Evolutionary conservation across 2,888 invertebrate species (phyloP), one percentile per base, ranked within the genome.

Genomic region (Diogma glabrata): DNA sequence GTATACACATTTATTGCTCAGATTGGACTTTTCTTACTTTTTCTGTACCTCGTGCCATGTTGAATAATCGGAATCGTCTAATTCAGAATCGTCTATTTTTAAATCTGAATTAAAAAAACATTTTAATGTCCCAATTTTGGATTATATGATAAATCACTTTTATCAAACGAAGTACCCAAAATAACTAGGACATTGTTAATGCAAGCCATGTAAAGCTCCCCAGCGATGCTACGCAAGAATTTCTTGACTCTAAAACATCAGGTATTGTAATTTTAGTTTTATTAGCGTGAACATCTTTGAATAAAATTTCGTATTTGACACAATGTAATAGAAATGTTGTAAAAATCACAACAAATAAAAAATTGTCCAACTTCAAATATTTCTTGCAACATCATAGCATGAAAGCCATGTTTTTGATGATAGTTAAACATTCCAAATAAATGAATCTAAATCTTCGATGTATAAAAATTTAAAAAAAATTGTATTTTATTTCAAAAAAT

Each of bases 1-100:
- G 95, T 59, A 99, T 92, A 67, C 96, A 96, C 87, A 99, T 92
- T 64, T 95, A 92, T 60, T 94, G 88, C 62, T 93, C 92, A 22
- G 85, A 79, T 68, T 99, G 97, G 2, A 92, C 94, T 63, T 87
- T 87, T 53, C 91, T 77, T 6, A 99, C 81, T 64, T 78, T 43
- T 77, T 79, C 63, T 90, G 89, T 43, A 99, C 84, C 60, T 96
- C 92, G 61, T 92, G 86, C 99, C 99, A 99, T 9, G 89, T 91
- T 28, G 88, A 75, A 76, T 92, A 91, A 55, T 87, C 88, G 60
- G 92, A 73, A 57, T 88, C 86, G 62, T 87, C 88, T 60, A 93
- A 72, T 57, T 88, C 86, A 62, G 67, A 70, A 69, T 94, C 88
- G 53, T 82, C 78, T 59, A 96, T 91, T 69, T 84, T 84, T 55